Conservation (phyloP, 2,113 vertebrate genomes). For the Petroica traversi region DNA sequence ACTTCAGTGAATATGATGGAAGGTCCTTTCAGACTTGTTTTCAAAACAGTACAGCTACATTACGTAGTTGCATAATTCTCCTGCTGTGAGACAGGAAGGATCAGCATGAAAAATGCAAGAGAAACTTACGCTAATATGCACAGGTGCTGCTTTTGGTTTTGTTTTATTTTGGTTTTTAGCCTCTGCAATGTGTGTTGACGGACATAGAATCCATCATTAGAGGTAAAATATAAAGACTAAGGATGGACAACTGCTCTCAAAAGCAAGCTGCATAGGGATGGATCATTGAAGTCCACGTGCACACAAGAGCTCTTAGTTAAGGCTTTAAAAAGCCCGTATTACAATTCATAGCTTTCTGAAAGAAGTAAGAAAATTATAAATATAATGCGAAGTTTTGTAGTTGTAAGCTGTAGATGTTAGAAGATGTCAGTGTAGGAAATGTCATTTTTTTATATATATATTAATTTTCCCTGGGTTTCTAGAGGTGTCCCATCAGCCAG, state of each 20-base stretch:
- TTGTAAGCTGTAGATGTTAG: background rate
- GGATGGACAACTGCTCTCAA: background rate
- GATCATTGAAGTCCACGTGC: background rate
- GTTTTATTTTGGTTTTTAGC: background rate
- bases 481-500: background rate
- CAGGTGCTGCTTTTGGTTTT: background rate
- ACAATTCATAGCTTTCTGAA: background rate
- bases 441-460: accelerated
- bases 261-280: background rate
- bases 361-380: background rate
- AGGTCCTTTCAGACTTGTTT: background rate
- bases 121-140: background rate
- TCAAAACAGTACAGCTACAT: background rate
- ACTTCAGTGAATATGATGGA: background rate
- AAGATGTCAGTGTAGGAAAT: background rate
- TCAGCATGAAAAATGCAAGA: background rate
- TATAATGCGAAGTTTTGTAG: background rate
- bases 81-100: background rate
- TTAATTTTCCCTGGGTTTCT: background rate
- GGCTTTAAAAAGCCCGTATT: background rate
- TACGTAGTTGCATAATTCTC: background rate
- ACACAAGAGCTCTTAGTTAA: background rate
- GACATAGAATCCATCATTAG: background rate
- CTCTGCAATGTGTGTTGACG: accelerated
- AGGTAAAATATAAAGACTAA: background rate